Percentiles rank a stretch among this genome's conserved stretches.
Evolutionary conservation across 2,797 vertebrate genomes (phyloP).

Genomic region (Acanthiza pusilla): DNA sequence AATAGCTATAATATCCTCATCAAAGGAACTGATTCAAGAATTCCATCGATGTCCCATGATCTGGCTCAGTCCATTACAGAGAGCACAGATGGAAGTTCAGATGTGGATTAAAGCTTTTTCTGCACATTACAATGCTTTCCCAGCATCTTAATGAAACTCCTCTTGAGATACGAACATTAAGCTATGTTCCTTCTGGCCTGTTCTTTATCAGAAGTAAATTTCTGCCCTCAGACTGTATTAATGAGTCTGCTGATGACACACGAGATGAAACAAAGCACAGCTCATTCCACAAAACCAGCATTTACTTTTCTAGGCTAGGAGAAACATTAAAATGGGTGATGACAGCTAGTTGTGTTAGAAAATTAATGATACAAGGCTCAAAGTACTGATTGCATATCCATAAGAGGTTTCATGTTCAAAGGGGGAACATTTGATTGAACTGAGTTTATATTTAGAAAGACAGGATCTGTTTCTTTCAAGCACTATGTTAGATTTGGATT

Average conservation of each 20-base stretch:
- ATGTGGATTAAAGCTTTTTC: background rate
- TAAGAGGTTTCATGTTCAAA: constrained; percentile 39
- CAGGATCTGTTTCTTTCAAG: background rate
- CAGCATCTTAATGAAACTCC: background rate
- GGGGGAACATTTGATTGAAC: background rate
- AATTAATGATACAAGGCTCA: constrained; percentile 29
- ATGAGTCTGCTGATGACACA: background rate
- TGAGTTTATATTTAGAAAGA: constrained; percentile 34
- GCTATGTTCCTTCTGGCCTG: background rate
- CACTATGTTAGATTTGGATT: background rate
- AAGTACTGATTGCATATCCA: constrained; percentile 36
- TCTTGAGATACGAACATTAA: background rate
- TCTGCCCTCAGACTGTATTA: constrained; percentile 16
- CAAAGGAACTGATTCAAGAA: background rate
- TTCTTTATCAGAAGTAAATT: constrained; percentile 22
- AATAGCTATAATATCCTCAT: background rate
- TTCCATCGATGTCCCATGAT: background rate
- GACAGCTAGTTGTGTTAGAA: constrained; percentile 33
- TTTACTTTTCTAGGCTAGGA: constrained; percentile 17
- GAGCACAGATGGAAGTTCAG: background rate
- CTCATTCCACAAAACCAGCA: background rate
- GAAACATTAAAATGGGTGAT: background rate
- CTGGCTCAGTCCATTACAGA: background rate
- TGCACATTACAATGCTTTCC: background rate
- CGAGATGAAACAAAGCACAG: constrained; percentile 35